Conservation (phyloP, 2,113 vertebrate genomes). For the Philantomba maxwellii region DNA sequence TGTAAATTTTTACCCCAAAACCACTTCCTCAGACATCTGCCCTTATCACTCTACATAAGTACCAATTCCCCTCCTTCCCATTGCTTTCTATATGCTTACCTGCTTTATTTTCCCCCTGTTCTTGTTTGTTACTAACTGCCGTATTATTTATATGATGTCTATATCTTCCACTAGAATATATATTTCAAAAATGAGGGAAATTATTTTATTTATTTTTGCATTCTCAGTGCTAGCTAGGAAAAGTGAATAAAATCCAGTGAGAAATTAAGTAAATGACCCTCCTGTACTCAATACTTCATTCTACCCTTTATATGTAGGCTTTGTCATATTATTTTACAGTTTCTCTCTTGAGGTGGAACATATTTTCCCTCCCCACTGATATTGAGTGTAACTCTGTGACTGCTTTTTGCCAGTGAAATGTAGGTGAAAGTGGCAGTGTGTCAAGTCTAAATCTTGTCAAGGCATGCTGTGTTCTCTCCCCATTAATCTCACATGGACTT, state of each 20-base stretch:
- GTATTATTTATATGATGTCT: neutral
- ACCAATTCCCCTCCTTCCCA: neutral
- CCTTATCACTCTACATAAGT: neutral
- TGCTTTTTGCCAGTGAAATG: neutral
- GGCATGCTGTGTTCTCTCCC: too few species aligned
- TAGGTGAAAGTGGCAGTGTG: neutral
- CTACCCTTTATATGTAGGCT: neutral
- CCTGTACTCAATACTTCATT: neutral
- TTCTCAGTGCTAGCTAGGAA: neutral
- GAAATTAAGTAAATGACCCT: neutral
- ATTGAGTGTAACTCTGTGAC: neutral
- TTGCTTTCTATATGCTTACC: neutral
- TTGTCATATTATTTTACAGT: neutral
- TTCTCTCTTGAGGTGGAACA: too few species aligned
- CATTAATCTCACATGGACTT: neutral
- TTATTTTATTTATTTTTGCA: neutral
- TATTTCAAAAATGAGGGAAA: neutral
- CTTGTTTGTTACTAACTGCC: neutral
- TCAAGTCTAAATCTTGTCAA: neutral
- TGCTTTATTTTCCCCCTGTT: neutral
- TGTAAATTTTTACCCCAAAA: neutral
- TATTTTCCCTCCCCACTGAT: too few species aligned
- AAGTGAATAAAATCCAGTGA: neutral
- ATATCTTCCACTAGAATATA: neutral
- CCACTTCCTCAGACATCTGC: neutral